Base-by-base conservation (phyloP, 2,888 invertebrate genomes). In the Schizaphis graminum region DNA sequence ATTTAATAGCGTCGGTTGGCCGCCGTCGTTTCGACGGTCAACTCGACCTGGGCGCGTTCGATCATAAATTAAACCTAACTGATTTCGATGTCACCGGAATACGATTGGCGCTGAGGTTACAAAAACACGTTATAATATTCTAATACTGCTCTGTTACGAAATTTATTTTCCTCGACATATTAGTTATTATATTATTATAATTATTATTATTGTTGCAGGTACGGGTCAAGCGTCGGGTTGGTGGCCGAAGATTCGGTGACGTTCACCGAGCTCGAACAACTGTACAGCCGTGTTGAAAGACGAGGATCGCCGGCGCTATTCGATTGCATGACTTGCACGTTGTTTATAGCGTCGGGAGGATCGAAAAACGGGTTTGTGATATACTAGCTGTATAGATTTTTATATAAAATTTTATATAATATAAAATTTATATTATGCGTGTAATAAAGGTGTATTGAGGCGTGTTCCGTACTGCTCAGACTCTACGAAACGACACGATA, bases 261-360 rank as follows among this genome's bases (percentile, higher is more conserved):
- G 47, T 41, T 41, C 53, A 16, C 61, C 53, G 86, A 77, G 44
- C 90, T 94, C 28, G 41, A 49, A 94, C 94, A 28, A 21, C 35
- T 94, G 0, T 91, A 86, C 86, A 24, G 91, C 49, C 5, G 61
- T 53, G 85, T 61, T 49, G 91, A 57, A 61, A 91, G 91, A 61
- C 61, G 28, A n/a, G 47, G 35, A 35, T 28, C 89, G n/a, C 16
- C 93, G 47, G 24, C 24, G 53, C n/a, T 61, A n/a, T 90, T 90
- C 67, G 49, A 94, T 53, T 86, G 85, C 61, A 47, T 49, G 61
- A 61, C 56, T 21, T 94, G 90, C 67, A 86, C 94, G 16, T 49
- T 94, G 90, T 94, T 94, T n/a, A 49, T 94, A 24, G 94, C 94
- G 28, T 90, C 86, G 61, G 28, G n/a, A 41, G 90, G 90, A 90